Percentiles rank a stretch among this genome's conserved stretches.
phyloP scores from a whole-genome alignment of 2,888 invertebrate genomes.

The Eulithis prunata region DNA sequence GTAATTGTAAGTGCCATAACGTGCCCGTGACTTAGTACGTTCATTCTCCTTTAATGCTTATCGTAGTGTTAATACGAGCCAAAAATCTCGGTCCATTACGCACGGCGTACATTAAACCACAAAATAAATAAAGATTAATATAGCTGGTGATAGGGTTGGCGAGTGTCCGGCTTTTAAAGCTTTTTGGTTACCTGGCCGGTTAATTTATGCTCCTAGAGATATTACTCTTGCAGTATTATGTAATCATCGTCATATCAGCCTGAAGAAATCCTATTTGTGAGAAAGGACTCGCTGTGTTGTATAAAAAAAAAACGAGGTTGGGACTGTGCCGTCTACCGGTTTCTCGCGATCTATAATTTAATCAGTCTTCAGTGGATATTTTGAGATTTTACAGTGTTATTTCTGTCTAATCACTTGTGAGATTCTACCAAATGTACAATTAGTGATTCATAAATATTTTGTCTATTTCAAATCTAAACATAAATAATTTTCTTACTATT shows the following conservation, averaged over 20 bases:
- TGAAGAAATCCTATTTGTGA: too few species aligned
- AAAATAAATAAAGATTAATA: slow-evolving; percentile 81
- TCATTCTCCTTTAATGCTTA: slow-evolving; percentile 56
- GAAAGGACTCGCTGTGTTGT: too few species aligned
- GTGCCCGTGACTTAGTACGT: slow-evolving; percentile 41
- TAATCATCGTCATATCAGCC: too few species aligned
- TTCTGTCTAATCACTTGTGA: too few species aligned
- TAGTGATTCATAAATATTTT: not conserved
- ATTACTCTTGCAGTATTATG: too few species aligned
- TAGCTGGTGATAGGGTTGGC: slow-evolving; percentile 45
- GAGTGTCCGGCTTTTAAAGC: slow-evolving; percentile 13
- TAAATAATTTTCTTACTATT: too few species aligned
- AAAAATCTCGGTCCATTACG: slow-evolving; percentile 78
- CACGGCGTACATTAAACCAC: slow-evolving; percentile 63
- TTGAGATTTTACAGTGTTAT: too few species aligned
- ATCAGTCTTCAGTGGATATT: too few species aligned
- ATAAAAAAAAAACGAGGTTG: too few species aligned
- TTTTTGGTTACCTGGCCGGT: not conserved
- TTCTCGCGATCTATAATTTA: too few species aligned
- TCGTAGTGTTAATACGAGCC: slow-evolving; percentile 74
- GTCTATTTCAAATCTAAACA: slow-evolving; percentile 2
- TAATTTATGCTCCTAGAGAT: not conserved
- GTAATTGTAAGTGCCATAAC: slow-evolving; percentile 35
- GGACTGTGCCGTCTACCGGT: too few species aligned
- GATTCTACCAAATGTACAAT: too few species aligned